phyloP scores from a whole-genome alignment of 2,113 vertebrate species.

The Sylvietta virens region DNA sequence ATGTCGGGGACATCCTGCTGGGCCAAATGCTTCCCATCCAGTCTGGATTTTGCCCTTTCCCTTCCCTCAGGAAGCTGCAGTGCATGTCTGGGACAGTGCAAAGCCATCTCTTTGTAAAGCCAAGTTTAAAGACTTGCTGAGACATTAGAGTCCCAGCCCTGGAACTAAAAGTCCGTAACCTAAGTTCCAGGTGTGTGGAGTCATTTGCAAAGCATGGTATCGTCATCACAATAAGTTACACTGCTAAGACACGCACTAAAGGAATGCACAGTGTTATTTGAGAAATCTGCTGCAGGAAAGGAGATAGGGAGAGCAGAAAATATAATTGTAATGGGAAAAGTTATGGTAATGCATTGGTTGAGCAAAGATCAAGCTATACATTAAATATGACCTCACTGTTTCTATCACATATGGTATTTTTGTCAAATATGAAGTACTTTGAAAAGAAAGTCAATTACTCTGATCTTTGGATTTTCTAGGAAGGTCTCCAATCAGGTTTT shows the following conservation, averaged over 20 bases:
- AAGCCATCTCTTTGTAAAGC: slow-evolving; percentile 27
- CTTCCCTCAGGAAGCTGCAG: slow-evolving; percentile 61
- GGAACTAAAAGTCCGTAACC: slow-evolving; percentile 50
- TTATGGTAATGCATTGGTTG: not conserved
- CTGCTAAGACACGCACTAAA: not conserved
- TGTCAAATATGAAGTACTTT: not conserved
- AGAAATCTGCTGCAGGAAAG: slow-evolving; percentile 7
- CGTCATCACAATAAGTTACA: slow-evolving; percentile 45
- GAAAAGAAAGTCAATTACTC: not conserved
- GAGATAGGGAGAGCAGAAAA: not conserved
- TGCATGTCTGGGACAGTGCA: not conserved
- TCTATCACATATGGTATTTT: not conserved
- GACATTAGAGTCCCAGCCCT: slow-evolving; percentile 42
- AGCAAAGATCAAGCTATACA: not conserved
- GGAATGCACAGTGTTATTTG: slow-evolving; percentile 17
- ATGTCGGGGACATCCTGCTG: slow-evolving; percentile 52
- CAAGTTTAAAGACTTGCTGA: slow-evolving; percentile 55
- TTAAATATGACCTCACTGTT: not conserved
- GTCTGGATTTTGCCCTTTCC: slow-evolving; percentile 58
- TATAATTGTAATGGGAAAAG: slow-evolving; percentile 16
- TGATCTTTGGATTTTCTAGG: not conserved
- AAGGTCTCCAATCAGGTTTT: not conserved
- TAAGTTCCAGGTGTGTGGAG: slow-evolving; percentile 40
- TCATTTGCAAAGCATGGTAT: slow-evolving; percentile 34
- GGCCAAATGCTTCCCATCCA: slow-evolving; percentile 51